Evolutionary conservation across 2,888 invertebrate genomes (phyloP).

Genomic region (Pachydiplax longipennis): DNA sequence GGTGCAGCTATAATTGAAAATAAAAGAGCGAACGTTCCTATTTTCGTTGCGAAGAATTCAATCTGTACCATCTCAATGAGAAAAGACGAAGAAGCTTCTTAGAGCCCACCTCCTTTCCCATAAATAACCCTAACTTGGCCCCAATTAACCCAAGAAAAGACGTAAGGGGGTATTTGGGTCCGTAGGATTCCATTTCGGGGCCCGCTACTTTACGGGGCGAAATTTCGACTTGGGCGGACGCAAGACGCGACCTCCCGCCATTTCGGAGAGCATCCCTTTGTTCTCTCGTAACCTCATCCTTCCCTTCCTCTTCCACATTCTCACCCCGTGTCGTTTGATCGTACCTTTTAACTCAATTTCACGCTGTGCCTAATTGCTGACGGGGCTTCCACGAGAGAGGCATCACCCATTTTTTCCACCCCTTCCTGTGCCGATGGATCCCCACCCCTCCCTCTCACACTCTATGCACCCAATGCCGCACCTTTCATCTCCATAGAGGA

Average conservation of each 20-base stretch:
- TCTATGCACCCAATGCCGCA: background rate
- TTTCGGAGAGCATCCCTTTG: background rate
- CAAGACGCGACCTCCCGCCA: background rate
- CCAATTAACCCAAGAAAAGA: background rate
- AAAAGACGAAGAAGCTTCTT: too few relatives aligned
- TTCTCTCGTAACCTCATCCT: background rate
- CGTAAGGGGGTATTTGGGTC: background rate
- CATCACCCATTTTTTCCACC: background rate
- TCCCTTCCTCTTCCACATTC: background rate
- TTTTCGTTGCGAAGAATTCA: too few relatives aligned
- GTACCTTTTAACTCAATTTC: conserved; percentile 19
- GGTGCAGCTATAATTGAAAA: too few relatives aligned
- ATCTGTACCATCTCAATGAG: too few relatives aligned
- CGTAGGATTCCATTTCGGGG: background rate
- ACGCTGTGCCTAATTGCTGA: conserved; percentile 20
- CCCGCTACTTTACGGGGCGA: background rate
- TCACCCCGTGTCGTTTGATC: background rate
- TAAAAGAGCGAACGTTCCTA: too few relatives aligned
- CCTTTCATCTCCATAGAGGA: background rate
- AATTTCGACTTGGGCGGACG: background rate
- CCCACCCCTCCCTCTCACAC: background rate
- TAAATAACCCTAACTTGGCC: too few relatives aligned
- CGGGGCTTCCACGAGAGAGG: background rate
- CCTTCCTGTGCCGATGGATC: background rate
- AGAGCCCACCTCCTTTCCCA: too few relatives aligned